Evolutionary conservation across 2,797 vertebrate genomes (phyloP), one percentile per base, ranked within the genome.

Genomic region (Cygnus olor): DNA sequence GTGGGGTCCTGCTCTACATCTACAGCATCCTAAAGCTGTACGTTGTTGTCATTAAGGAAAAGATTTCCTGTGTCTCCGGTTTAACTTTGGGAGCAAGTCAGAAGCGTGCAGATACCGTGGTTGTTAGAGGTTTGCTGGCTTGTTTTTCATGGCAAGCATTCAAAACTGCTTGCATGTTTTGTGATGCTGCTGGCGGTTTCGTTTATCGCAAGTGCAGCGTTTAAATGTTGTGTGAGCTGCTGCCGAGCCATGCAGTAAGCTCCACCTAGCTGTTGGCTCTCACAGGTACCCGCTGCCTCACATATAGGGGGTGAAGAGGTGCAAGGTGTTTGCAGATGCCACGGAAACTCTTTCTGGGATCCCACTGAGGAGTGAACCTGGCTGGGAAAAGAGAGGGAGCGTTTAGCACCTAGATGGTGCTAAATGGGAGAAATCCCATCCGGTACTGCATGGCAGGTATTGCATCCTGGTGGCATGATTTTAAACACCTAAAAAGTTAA

Each of bases 251-350:
- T 69, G 80, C 64, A 32, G 20, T 56, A 77, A 80, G 42, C 63
- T 90, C n/a, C 60, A 14, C 17, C 27, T 63, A 63, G 74, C 57
- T 60, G 34, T 66, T 91, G 66, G 27, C 44, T 95, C 22, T 84
- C 66, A 27, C 45, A 58, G 0, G 4, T 14, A 7, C 57, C 69
- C 3, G 0, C 53, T 73, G 38, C 32, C 36, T 38, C 3, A 1
- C 0, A 0, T 32, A 2, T 2, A 58, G 49, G 13, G 27, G 21
- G 2, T 63, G 28, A 11, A 45, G 49, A 34, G 12, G 4, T 40
- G 58, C 19, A 8, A 21, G 14, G 4, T 38, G 2, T 49, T 81
- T 72, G 40, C 36, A 0, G 4, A 56, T 56, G 45, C 56, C 17
- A 4, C 28, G 17, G 34, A 44, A 64, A 32, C 32, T 32, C 21